These are phyloP conservation scores for Drosophila anomalata DNA, from an alignment of 2,888 invertebrate genomes.

Conservation along the genomic window DNA sequence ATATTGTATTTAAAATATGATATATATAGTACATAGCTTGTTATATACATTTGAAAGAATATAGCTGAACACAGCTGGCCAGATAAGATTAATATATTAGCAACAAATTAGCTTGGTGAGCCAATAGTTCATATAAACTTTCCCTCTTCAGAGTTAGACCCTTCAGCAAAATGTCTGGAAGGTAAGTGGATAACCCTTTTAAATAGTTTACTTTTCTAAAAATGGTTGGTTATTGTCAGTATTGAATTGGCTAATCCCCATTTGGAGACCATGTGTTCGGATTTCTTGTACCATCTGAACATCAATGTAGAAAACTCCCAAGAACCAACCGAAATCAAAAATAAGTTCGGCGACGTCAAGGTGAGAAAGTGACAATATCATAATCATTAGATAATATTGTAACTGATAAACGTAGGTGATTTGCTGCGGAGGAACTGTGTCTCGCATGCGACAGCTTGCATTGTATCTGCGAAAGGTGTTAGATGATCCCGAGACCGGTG, in stretches of 20 bases:
- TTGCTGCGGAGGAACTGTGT: constrained; percentile 97
- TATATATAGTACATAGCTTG: not conserved
- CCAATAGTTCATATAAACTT: not conserved
- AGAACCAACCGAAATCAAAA: constrained; percentile 89
- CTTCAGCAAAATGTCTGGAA: constrained; percentile 11
- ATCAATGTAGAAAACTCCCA: constrained; percentile 92
- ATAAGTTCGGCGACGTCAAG: constrained; percentile 97
- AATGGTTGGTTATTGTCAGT: constrained; percentile 1
- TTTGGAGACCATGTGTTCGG: constrained; percentile 81
- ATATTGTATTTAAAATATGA: too few species aligned
- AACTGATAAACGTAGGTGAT: constrained; percentile 88
- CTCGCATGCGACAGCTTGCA: constrained; percentile 95
- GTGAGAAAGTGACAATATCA: constrained; percentile 83
- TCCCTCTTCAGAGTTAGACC: not conserved
- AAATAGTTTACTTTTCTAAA: not conserved
- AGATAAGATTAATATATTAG: not conserved
- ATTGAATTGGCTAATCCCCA: constrained; percentile 57
- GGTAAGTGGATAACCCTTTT: constrained; percentile 1
- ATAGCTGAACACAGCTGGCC: not conserved
- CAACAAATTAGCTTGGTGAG: not conserved
- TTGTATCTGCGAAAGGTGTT: constrained; percentile 92
- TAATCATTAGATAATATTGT: not conserved
- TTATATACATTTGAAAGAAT: not conserved
- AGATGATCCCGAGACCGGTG: constrained; percentile 91
- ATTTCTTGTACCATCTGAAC: constrained; percentile 95